phyloP scores from a whole-genome alignment of 2,888 invertebrate genomes.

The Ypsolopha scabrella region DNA sequence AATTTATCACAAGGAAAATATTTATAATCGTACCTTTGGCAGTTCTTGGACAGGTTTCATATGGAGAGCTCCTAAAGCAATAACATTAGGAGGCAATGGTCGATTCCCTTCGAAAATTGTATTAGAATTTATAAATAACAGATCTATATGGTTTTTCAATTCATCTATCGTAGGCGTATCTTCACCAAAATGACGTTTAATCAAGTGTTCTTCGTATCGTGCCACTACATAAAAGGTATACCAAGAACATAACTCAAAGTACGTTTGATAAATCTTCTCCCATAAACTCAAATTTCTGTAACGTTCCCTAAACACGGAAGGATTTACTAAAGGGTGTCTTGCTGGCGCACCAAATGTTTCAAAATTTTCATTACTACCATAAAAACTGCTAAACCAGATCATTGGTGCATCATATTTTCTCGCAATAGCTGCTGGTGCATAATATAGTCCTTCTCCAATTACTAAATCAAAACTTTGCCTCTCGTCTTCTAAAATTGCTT shows the following conservation, averaged over 20 bases:
- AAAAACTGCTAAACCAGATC: not conserved
- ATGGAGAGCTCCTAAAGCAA: constrained; percentile 23
- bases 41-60: constrained; percentile 18
- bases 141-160: constrained; percentile 19
- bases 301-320: constrained; percentile 14
- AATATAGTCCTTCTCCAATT: not conserved
- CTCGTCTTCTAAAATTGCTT: not conserved
- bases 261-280: constrained; percentile 15
- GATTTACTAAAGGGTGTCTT: constrained; percentile 18
- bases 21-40: constrained; percentile 17
- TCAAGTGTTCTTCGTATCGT: constrained; percentile 13
- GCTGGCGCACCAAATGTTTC: constrained; percentile 17
- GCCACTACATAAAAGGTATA: constrained; percentile 1
- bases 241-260: not conserved
- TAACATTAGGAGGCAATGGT: constrained; percentile 24
- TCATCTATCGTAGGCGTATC: constrained; percentile 17
- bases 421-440: not conserved
- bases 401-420: constrained; percentile 5
- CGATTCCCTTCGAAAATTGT: constrained; percentile 22
- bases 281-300: constrained; percentile 11
- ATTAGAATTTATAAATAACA: constrained; percentile 23
- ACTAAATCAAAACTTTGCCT: constrained; percentile 6
- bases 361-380: constrained; percentile 11
- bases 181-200: constrained; percentile 18
- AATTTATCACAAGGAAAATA: not conserved